Evolutionary conservation across 1,140 invertebrate genomes (phyloP).

Genomic region (Drosophila ironensis): DNA sequence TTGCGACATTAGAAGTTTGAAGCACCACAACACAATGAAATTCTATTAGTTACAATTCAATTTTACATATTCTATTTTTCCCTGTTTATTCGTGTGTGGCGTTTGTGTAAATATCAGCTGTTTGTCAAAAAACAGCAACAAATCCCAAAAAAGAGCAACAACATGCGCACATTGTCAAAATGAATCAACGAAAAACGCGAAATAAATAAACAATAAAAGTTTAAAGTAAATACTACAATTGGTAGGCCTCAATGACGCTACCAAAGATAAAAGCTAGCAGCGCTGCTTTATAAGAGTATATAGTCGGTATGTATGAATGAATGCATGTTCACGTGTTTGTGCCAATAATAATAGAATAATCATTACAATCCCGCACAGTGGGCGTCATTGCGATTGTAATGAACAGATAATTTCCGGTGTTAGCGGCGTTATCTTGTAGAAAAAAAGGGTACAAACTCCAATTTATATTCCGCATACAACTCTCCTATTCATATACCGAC

Average conservation of each 20-base stretch:
- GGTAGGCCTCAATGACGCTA: constrained; percentile 12
- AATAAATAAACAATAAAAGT: background rate
- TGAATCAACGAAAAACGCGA: too few species aligned
- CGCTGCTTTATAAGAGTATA: background rate
- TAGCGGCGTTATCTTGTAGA: too few species aligned
- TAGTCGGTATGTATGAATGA: background rate
- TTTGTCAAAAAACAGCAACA: background rate
- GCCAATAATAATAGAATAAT: constrained; percentile 7
- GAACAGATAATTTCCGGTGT: too few species aligned
- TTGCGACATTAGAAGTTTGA: constrained; percentile 30
- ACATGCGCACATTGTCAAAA: background rate
- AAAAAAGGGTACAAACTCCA: too few species aligned
- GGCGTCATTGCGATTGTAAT: too few species aligned
- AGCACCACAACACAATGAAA: background rate
- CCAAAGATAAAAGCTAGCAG: constrained; percentile 15
- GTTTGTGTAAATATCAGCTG: constrained; percentile 12
- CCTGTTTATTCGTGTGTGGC: background rate
- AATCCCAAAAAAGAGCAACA: background rate
- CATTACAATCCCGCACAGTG: constrained; percentile 19
- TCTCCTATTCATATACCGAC: too few species aligned
- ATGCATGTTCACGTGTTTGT: background rate
- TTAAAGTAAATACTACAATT: background rate
- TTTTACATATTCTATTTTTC: background rate
- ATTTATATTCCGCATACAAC: too few species aligned
- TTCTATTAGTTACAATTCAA: background rate